Percentiles rank a stretch among this genome's conserved stretches.
phyloP scores from a whole-genome alignment of 2,888 invertebrate genomes.

The Drosophila algonquin region DNA sequence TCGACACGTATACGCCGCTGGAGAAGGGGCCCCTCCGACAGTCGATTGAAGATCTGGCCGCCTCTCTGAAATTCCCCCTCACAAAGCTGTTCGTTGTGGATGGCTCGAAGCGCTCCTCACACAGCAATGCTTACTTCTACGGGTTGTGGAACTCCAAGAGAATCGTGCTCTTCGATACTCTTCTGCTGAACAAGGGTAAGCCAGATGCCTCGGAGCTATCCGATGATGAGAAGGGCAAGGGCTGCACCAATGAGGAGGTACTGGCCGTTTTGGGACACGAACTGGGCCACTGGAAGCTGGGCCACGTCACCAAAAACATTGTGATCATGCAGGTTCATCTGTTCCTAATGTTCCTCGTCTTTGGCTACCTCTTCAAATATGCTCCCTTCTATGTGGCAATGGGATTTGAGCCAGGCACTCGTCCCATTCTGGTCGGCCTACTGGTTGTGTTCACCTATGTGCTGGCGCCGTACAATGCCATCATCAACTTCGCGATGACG shows the following conservation, averaged over 20 bases:
- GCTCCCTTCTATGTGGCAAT: constrained; percentile 93
- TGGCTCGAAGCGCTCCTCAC: constrained; percentile 98
- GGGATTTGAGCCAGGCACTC: constrained; percentile 90
- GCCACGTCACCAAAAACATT: constrained; percentile 94
- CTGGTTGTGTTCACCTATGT: constrained; percentile 95
- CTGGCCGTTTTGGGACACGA: constrained; percentile 98
- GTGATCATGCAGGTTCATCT: constrained; percentile 91
- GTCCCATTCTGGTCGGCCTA: constrained; percentile 96
- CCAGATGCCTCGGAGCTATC: constrained; percentile 80
- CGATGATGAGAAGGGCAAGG: constrained; percentile 84
- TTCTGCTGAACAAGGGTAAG: constrained; percentile 90
- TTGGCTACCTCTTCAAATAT: constrained; percentile 88
- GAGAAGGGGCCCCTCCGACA: constrained; percentile 95
- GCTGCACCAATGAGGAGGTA: constrained; percentile 96
- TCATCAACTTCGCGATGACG: constrained; percentile 93
- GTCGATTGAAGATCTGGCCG: constrained; percentile 94
- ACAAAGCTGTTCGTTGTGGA: constrained; percentile 98
- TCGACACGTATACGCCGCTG: constrained; percentile 98
- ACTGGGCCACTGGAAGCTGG: constrained; percentile 98
- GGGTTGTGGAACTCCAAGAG: constrained; percentile 98
- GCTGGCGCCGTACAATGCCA: constrained; percentile 95
- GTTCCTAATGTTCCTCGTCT: constrained; percentile 87
- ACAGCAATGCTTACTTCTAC: constrained; percentile 99
- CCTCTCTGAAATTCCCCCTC: constrained; percentile 93
- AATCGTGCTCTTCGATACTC: constrained; percentile 98